These are phyloP conservation scores for Arenaria interpres DNA, from an alignment of 2,113 vertebrate genomes.

Conservation along the genomic window DNA sequence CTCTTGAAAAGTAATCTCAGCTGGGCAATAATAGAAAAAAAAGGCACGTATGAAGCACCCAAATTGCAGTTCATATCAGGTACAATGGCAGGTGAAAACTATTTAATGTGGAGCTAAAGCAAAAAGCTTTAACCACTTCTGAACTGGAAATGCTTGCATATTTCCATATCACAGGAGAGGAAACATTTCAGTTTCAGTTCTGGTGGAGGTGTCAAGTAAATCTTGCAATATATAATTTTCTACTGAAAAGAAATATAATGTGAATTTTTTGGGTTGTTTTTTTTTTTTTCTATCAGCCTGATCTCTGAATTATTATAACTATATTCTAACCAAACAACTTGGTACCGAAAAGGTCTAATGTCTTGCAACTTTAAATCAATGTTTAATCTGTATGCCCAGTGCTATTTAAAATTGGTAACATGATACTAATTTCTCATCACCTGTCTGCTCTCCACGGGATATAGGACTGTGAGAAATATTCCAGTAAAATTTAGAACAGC, in stretches of 20 bases:
- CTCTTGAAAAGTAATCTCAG: background rate
- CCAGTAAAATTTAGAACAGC: background rate
- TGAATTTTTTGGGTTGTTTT: background rate
- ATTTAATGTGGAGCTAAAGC: background rate
- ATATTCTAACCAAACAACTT: background rate
- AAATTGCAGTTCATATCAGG: background rate
- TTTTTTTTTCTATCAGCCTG: background rate
- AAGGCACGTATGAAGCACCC: background rate
- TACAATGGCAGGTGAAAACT: background rate
- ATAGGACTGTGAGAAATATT: background rate
- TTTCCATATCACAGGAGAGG: background rate
- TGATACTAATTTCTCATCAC: background rate
- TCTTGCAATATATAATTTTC: fast-evolving
- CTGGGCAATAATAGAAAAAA: background rate
- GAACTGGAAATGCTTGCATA: background rate
- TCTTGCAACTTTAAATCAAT: background rate
- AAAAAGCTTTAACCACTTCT: background rate
- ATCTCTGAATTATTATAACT: background rate
- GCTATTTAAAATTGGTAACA: background rate
- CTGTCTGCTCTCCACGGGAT: background rate
- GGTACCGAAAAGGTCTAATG: background rate
- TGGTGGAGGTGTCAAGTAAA: background rate
- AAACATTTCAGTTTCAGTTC: background rate
- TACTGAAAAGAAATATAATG: background rate
- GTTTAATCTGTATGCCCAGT: background rate